Evolutionary conservation across 1,140 invertebrate genomes (phyloP).

Genomic region (Triops cancriformis): DNA sequence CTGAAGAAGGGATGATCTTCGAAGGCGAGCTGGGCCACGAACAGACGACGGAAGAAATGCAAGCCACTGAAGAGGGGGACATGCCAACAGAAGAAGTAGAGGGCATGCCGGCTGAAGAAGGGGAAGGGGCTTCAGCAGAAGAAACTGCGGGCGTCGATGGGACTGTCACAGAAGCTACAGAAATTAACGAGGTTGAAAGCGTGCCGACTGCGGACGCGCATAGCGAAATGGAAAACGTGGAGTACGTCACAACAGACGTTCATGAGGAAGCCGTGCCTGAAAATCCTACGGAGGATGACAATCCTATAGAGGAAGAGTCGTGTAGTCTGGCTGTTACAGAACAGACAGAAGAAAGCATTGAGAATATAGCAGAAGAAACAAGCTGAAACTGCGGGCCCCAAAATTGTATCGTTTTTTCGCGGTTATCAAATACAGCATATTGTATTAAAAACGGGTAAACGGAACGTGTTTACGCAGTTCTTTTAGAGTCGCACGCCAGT

Average conservation of each 20-base stretch:
- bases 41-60: neutral
- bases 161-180: neutral
- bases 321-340: neutral
- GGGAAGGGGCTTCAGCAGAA: neutral
- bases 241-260: neutral
- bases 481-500: neutral
- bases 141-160: neutral
- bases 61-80: neutral
- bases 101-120: neutral
- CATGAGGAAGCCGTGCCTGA: neutral
- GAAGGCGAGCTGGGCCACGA: neutral
- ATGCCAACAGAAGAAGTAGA: neutral
- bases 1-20: neutral
- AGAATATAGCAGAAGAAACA: neutral
- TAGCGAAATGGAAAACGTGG: neutral
- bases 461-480: neutral
- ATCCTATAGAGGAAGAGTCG: neutral
- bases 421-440: neutral
- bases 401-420: neutral
- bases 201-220: neutral
- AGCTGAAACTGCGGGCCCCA: neutral
- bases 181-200: neutral
- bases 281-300: neutral
- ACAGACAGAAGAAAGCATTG: neutral
- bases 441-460: neutral